phyloP scores from a whole-genome alignment of 1,140 invertebrate genomes.

The Acromyrmex charruanus region DNA sequence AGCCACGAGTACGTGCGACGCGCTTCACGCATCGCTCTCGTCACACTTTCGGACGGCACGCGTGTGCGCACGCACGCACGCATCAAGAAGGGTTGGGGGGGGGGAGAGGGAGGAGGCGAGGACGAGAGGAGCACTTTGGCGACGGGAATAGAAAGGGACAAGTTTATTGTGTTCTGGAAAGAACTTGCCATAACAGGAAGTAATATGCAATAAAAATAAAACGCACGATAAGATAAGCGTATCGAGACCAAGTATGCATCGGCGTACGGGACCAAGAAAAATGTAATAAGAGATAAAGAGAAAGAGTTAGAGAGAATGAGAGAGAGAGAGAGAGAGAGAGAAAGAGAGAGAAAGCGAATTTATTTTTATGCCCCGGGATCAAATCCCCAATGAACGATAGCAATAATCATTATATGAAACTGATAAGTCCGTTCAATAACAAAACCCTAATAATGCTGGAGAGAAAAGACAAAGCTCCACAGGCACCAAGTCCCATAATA shows the following conservation, averaged over 20 bases:
- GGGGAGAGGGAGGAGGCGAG: neutral
- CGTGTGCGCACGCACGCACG: neutral
- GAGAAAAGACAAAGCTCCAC: neutral
- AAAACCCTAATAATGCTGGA: slow-evolving; percentile 6
- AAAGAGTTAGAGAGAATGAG: slow-evolving; percentile 13
- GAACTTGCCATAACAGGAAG: slow-evolving; percentile 49
- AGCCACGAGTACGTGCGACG: neutral
- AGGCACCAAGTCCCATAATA: neutral
- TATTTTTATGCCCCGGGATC: slow-evolving; percentile 46
- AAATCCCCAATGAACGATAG: slow-evolving; percentile 25
- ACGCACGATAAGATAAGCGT: slow-evolving; percentile 43
- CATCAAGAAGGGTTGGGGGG: neutral
- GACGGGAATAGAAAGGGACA: neutral
- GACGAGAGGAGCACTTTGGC: neutral
- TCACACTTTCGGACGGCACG: slow-evolving; percentile 56
- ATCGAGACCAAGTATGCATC: slow-evolving; percentile 37
- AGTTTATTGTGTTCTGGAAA: slow-evolving; percentile 38
- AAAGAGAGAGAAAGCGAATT: slow-evolving; percentile 18
- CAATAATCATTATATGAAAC: slow-evolving; percentile 51
- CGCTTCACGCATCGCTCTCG: slow-evolving; percentile 22
- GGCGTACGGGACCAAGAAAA: slow-evolving; percentile 1
- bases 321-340: neutral
- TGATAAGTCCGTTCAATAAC: slow-evolving; percentile 36
- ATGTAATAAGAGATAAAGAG: slow-evolving; percentile 28
- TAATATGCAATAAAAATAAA: slow-evolving; percentile 53